Percentiles rank a stretch among this genome's conserved stretches.
phyloP scores from a whole-genome alignment of 2,888 invertebrate species.

The Cancer borealis region DNA sequence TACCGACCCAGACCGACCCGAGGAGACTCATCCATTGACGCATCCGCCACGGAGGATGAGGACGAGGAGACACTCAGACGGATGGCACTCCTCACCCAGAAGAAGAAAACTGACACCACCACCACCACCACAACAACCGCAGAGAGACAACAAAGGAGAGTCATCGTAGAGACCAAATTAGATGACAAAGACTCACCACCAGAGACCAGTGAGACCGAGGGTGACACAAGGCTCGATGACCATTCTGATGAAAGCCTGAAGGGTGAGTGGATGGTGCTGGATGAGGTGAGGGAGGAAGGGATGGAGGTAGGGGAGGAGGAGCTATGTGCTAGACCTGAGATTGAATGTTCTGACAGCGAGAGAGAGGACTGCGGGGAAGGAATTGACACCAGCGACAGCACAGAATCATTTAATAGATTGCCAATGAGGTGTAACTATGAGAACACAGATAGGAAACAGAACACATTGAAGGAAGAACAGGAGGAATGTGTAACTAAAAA shows the following conservation, averaged over 20 bases:
- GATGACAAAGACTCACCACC: neutral
- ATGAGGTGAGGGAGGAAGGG: slow-evolving; percentile 57
- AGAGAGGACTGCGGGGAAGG: neutral
- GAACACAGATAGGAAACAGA: neutral
- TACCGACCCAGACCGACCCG: neutral
- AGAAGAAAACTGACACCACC: slow-evolving; percentile 50
- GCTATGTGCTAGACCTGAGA: neutral
- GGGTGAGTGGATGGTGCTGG: slow-evolving; percentile 68
- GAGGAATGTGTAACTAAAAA: neutral
- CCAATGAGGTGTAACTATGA: neutral
- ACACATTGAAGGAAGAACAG: neutral
- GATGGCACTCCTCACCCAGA: slow-evolving; percentile 57
- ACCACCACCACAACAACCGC: too few relatives aligned
- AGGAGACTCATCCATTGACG: neutral
- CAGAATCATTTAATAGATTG: neutral
- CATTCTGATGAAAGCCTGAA: slow-evolving; percentile 28
- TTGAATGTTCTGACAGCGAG: neutral
- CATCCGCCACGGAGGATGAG: slow-evolving; percentile 57
- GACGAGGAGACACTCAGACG: slow-evolving; percentile 66
- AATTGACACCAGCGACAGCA: neutral
- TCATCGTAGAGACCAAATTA: neutral
- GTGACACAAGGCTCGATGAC: neutral
- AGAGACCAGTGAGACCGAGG: neutral
- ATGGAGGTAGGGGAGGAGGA: neutral
- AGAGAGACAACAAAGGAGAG: neutral